These are phyloP conservation scores for Bugulina stolonifera DNA, from an alignment of 2,888 invertebrate genomes.

Conservation along the genomic window DNA sequence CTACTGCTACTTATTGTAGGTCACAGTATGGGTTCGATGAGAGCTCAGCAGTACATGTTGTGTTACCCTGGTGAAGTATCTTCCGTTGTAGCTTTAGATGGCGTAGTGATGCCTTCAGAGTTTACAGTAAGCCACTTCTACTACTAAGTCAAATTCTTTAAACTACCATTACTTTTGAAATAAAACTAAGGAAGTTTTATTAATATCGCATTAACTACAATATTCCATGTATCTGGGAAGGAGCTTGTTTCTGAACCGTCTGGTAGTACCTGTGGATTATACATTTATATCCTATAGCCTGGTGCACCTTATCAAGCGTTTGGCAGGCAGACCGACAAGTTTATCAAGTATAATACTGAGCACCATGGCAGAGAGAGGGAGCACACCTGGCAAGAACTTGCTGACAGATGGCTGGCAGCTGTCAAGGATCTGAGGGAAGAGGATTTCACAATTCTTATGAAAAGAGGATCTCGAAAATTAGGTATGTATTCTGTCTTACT, in stretches of 20 bases:
- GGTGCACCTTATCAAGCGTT: neutral
- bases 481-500: neutral
- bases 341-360: neutral
- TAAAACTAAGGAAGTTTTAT: too few relatives aligned
- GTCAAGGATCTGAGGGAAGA: neutral
- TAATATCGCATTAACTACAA: too few relatives aligned
- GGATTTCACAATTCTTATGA: neutral
- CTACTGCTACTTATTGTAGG: too few relatives aligned
- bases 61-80: neutral
- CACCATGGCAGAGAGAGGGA: neutral
- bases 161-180: too few relatives aligned
- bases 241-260: too few relatives aligned
- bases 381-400: conserved; percentile 10
- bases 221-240: too few relatives aligned
- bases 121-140: neutral
- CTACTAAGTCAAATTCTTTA: too few relatives aligned
- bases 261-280: too few relatives aligned
- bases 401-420: neutral
- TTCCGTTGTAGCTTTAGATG: neutral
- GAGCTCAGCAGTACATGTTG: neutral
- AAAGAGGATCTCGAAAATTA: neutral
- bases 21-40: neutral
- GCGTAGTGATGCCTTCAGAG: neutral
- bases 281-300: too few relatives aligned
- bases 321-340: conserved; percentile 1